Conservation (phyloP, 2,888 invertebrate species). For the Ornithoptera alexandrae region DNA sequence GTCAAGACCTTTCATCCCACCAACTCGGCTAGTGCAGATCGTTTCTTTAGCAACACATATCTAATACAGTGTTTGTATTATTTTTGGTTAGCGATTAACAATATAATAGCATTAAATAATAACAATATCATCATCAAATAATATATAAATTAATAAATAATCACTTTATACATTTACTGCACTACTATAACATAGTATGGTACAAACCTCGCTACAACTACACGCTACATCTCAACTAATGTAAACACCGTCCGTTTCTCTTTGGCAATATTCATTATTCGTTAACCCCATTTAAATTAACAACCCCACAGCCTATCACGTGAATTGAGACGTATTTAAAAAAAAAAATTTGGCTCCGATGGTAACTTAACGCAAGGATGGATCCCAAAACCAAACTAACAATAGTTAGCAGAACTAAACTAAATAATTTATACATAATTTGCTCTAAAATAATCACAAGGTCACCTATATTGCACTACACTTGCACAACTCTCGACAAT, state of each 20-base stretch:
- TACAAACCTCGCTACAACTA: conserved; percentile 54
- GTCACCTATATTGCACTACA: conserved; percentile 36
- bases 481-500: conserved; percentile 33
- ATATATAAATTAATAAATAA: conserved; percentile 2
- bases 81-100: not conserved
- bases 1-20: too few relatives aligned
- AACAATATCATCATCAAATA: not conserved
- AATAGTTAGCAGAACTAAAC: not conserved
- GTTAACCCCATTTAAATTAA: conserved; percentile 29
- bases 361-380: conserved; percentile 48
- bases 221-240: conserved; percentile 36
- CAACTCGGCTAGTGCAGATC: too few relatives aligned
- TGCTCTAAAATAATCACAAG: conserved; percentile 36
- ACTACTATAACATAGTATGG: conserved; percentile 46
- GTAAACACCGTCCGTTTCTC: conserved; percentile 32
- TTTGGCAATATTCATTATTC: conserved; percentile 35
- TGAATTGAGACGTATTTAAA: not conserved
- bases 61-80: not conserved
- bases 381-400: conserved; percentile 10
- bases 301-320: not conserved
- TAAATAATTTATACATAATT: conserved; percentile 33
- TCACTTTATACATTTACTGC: not conserved
- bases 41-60: too few relatives aligned
- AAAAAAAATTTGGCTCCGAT: conserved; percentile 52
- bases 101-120: not conserved